Evolutionary conservation across 2,113 vertebrate species (phyloP), one percentile per base, ranked within the genome.

Genomic region (Blennius ocellaris): DNA sequence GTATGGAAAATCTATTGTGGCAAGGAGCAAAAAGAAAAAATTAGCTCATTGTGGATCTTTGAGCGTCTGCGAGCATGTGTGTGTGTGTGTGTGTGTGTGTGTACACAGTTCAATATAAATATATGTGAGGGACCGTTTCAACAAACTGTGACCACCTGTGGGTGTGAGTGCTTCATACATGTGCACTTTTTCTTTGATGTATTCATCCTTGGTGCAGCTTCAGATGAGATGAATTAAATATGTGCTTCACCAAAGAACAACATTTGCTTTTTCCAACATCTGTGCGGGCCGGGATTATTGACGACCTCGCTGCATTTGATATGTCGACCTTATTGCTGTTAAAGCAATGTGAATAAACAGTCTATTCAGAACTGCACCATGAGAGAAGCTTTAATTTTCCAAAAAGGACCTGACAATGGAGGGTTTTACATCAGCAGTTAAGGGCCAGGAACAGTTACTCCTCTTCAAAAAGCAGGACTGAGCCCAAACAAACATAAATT

Each of bases 401-500:
- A 86, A 73, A 80, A 50, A 84, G 57, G 57, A 40, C 11, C 69
- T 65, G 58, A 83, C 53, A 68, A 71, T 39, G 36, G 47, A 73
- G 12, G 52, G n/a, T 82, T 90, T 81, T 80, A 69, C 80, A 83
- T 80, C 48, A 82, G 45, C 56, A 40, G 21, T 6, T 30, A 60
- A 69, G 64, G 47, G 84, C 85, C 86, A 88, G 71, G 67, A 88
- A 79, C 71, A 77, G 77, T 75, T 83, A 85, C 77, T 74, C 58
- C 54, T 82, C 78, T 87, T 82, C 71, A 87, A 78, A 90, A 80
- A 55, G 49, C 65, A 76, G 43, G 80, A 17, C 69, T n/a, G 17
- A 78, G 70, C 68, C 73, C 77, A 89, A 84, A 91, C 61, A 87
- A 81, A 86, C 74, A 78, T 71, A 81, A 84, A 83, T 85, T 76